Percentiles rank a stretch among this genome's conserved stretches.
phyloP scores from a whole-genome alignment of 2,113 vertebrate genomes.

The Rhea pennata region DNA sequence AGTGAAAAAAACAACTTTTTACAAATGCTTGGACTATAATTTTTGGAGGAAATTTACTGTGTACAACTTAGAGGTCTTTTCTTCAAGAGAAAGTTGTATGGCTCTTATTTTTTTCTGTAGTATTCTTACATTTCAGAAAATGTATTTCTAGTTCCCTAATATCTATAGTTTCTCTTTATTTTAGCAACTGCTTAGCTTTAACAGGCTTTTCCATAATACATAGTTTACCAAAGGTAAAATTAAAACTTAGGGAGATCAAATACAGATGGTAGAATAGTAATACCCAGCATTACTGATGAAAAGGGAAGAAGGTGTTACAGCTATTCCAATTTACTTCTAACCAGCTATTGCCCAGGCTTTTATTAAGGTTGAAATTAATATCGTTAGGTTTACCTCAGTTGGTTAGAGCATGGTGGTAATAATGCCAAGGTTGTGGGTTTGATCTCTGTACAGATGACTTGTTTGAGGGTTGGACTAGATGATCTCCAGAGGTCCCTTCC shows the following conservation, averaged over 20 bases:
- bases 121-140: background rate
- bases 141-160: background rate
- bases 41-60: background rate
- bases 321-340: background rate
- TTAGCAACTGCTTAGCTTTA: background rate
- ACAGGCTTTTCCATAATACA: background rate
- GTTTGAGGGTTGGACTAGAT: no score
- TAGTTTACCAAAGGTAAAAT: background rate
- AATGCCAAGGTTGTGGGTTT: no score
- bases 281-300: background rate
- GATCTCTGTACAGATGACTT: no score
- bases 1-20: background rate
- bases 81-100: background rate
- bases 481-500: no score
- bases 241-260: background rate
- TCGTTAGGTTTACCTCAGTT: no score
- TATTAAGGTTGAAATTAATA: background rate
- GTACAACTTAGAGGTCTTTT: background rate
- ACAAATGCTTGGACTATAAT: background rate
- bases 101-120: background rate
- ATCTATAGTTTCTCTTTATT: background rate
- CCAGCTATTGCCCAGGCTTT: background rate
- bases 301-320: background rate
- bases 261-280: background rate
- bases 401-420: no score